These are phyloP conservation scores for Porites australiensis DNA, from an alignment of 64 coral and sea anemone species.

Conservation along the genomic window DNA sequence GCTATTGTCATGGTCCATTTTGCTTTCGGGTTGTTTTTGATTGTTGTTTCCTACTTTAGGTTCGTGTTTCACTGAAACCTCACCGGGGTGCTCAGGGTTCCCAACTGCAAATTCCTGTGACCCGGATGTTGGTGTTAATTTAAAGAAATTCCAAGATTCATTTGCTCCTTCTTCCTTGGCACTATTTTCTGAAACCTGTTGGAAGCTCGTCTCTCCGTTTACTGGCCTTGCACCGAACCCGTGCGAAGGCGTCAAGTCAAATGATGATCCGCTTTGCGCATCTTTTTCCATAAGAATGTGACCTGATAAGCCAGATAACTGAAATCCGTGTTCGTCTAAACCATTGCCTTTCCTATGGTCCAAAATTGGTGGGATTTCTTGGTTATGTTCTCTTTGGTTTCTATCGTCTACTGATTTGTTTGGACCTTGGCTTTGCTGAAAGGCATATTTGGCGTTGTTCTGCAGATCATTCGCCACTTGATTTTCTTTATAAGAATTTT, in stretches of 20 bases:
- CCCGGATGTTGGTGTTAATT: neutral
- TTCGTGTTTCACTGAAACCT: neutral
- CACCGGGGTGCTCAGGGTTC: neutral
- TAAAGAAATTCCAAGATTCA: neutral
- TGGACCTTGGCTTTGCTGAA: neutral
- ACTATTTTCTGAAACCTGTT: no score
- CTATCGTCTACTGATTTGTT: neutral
- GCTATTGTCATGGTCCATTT: conserved; percentile 1
- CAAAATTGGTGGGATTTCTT: neutral
- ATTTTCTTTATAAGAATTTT: neutral
- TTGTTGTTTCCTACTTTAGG: neutral
- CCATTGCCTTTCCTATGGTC: neutral
- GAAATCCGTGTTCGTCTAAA: neutral
- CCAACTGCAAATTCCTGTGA: neutral
- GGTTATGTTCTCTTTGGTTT: neutral
- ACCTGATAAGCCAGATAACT: neutral
- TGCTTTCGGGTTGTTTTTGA: neutral
- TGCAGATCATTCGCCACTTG: neutral
- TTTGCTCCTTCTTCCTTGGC: neutral
- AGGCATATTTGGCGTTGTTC: neutral
- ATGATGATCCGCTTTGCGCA: neutral
- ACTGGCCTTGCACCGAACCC: neutral
- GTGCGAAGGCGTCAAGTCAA: neutral
- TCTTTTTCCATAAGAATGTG: no score
- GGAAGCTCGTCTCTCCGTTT: neutral